Evolutionary conservation across 2,888 invertebrate genomes (phyloP), one percentile per base, ranked within the genome.

Genomic region (Congeria kusceri): DNA sequence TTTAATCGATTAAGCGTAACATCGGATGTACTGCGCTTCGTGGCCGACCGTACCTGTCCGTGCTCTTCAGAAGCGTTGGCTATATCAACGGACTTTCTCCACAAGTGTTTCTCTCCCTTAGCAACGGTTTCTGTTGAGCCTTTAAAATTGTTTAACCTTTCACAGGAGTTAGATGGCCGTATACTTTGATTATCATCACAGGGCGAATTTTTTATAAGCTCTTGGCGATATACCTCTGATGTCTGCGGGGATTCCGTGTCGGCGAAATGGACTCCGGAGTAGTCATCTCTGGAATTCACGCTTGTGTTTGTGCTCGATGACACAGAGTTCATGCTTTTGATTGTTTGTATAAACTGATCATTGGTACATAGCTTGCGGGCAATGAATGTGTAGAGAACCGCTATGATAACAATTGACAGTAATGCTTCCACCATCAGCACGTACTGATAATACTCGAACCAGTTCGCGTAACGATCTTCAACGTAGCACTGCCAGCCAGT

Each of bases 401-500:
- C 63, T 27, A 83, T 71, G 1, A 80, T 62, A 27, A 68, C 28
- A 11, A 80, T 77, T 29, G 74, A 71, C 1, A 75, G 56, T 25
- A 77, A 29, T 5, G 80, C 68, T 59, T 83, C 83, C 3, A 67
- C 11, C 46, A 83, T 25, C 13, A 83, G 67, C 0, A 44, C 9
- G 2, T 18, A 46, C 28, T 68, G 70, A n/a, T 63, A 83, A 0
- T 47, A 18, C 62, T 77, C 77, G 46, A 80, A 77, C 29, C 68
- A 39, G 9, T 61, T 56, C 13, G 59, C 46, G 3, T 47, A 29
- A 27, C 49, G 15, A n/a, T 74, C 71, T 2, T 67, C 71, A 4
- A 83, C 76, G 32, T 75, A 83, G 49, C 83, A 83, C 66, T 80
- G 74, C 13, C 28, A 59, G 4, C 83, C 83, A 0, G 80, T 77